Evolutionary conservation across 2,888 invertebrate species (phyloP).

Genomic region (Eulithis testata): DNA sequence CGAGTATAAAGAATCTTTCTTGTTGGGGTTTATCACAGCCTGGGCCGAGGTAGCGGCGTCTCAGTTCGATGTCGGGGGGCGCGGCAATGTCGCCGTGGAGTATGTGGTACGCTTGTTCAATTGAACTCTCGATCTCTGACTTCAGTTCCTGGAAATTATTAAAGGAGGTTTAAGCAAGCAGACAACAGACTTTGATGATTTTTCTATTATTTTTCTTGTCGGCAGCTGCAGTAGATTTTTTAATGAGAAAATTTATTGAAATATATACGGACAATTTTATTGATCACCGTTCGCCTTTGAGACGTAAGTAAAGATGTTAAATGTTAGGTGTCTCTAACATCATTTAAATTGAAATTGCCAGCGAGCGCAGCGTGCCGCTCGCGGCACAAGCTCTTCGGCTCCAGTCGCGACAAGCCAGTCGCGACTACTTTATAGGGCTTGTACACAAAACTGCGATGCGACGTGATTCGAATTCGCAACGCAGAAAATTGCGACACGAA

Average conservation of each 20-base stretch:
- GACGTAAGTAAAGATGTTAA: no score
- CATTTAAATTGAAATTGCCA: no score
- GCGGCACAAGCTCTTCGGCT: no score
- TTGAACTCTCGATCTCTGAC: constrained; percentile 75
- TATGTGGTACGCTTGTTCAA: constrained; percentile 81
- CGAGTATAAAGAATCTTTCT: constrained; percentile 75
- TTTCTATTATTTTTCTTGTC: no score
- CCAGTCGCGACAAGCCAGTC: neutral
- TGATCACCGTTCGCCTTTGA: no score
- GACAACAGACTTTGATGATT: no score
- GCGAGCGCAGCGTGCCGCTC: neutral
- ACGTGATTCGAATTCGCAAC: no score
- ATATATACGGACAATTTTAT: neutral
- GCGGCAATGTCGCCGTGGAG: constrained; percentile 82
- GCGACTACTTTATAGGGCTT: no score
- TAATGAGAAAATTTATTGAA: no score
- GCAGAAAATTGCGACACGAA: no score
- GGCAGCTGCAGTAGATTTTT: neutral
- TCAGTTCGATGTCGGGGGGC: constrained; percentile 75
- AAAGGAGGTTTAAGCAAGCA: neutral
- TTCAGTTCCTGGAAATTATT: constrained; percentile 69
- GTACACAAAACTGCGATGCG: no score
- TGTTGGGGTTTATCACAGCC: constrained; percentile 74
- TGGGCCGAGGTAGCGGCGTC: constrained; percentile 74
- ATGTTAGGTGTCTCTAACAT: no score